phyloP scores from a whole-genome alignment of 1,140 invertebrate species.

The Magallana ariakensis region DNA sequence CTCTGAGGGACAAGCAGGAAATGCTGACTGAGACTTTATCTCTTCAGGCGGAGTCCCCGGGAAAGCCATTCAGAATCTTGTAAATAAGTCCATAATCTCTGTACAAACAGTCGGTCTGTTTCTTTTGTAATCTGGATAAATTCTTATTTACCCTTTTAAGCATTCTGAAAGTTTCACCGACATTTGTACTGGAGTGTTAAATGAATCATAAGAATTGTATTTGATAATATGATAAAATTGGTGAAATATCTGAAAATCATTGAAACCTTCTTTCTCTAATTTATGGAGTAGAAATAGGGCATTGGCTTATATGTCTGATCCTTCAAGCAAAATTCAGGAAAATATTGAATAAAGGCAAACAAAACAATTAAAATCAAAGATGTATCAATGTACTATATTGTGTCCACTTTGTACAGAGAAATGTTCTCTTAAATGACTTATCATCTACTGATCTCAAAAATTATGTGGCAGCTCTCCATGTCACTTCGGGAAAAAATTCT shows the following conservation, averaged over 20 bases:
- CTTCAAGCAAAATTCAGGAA: no score
- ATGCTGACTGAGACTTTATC: conserved; percentile 4
- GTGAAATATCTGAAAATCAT: no score
- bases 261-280: no score
- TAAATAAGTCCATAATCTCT: neutral
- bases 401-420: no score
- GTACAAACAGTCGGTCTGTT: neutral
- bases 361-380: no score
- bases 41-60: neutral
- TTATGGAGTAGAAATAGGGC: no score
- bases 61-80: neutral
- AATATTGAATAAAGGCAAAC: no score
- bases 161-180: neutral
- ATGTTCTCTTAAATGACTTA: no score
- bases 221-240: neutral
- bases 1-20: neutral
- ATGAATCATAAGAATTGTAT: neutral
- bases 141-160: neutral
- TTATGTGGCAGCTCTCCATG: neutral
- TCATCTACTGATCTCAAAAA: neutral
- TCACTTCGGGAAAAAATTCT: neutral
- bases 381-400: no score
- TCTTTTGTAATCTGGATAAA: neutral
- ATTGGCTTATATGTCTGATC: no score
- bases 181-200: neutral